A percentile compares a stretch with the other conserved stretches of the same genome.
phyloP scores from a whole-genome alignment of 1,140 invertebrate species.

The Bicyclus anynana region DNA sequence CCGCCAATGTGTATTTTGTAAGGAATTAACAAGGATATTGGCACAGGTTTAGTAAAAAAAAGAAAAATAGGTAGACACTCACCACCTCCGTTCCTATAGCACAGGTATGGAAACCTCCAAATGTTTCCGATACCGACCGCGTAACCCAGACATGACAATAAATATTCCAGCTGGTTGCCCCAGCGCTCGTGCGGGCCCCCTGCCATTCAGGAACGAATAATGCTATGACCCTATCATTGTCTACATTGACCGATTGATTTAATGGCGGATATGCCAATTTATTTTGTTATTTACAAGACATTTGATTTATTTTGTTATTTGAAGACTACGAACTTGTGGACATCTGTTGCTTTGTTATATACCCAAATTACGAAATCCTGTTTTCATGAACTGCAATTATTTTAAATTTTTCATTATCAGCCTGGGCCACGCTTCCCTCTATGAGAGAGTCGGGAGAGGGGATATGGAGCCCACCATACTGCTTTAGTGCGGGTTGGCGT shows the following conservation, averaged over 20 bases:
- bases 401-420: no score
- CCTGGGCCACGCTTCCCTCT: no score
- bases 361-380: no score
- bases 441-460: no score
- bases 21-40: no score
- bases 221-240: constrained; percentile 23
- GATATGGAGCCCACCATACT: no score
- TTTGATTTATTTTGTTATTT: neutral
- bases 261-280: constrained; percentile 54
- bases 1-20: no score
- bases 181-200: constrained; percentile 70
- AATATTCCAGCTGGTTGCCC: constrained; percentile 84
- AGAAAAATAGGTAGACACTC: constrained; percentile 10
- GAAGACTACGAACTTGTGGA: neutral
- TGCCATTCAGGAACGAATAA: constrained; percentile 46
- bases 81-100: constrained; percentile 82
- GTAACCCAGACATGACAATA: constrained; percentile 85
- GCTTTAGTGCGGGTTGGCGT: no score
- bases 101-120: constrained; percentile 86
- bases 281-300: neutral
- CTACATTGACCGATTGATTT: constrained; percentile 29
- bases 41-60: no score
- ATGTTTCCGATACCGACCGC: constrained; percentile 88
- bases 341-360: neutral
- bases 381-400: no score